A percentile compares a stretch with the other conserved stretches of the same genome.
Conservation (phyloP, 92 coral and sea anemone genomes). For the Actinostola sp. region DNA sequence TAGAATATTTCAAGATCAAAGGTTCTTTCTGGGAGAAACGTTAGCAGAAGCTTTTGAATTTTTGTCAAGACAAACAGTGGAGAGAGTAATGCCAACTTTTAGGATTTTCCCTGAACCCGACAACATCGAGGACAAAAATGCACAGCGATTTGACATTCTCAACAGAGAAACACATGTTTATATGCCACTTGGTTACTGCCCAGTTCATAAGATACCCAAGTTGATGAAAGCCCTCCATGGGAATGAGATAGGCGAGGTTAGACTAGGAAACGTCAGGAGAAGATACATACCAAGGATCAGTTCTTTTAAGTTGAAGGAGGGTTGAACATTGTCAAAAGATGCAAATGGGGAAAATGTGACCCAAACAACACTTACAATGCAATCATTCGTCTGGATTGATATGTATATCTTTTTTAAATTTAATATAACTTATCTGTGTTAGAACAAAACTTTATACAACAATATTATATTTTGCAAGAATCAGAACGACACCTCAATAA, state of each 20-base stretch:
- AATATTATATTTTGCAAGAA: no score
- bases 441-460: no score
- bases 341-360: not conserved
- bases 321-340: not conserved
- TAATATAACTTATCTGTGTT: no score
- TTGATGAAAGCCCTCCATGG: not conserved
- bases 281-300: not conserved
- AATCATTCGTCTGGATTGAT: not conserved
- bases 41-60: not conserved
- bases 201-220: not conserved
- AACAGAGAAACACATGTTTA: not conserved
- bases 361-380: not conserved
- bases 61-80: not conserved
- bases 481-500: no score
- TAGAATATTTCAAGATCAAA: not conserved
- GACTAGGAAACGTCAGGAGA: not conserved
- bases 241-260: not conserved
- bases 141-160: not conserved
- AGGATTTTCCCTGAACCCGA: not conserved
- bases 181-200: not conserved
- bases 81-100: not conserved
- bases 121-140: slow-evolving; percentile 1
- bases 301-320: not conserved
- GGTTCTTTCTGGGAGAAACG: not conserved
- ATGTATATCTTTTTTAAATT: no score